These are phyloP conservation scores for Pristiophorus japonicus DNA, from an alignment of 2,113 vertebrate genomes.

Conservation along the genomic window DNA sequence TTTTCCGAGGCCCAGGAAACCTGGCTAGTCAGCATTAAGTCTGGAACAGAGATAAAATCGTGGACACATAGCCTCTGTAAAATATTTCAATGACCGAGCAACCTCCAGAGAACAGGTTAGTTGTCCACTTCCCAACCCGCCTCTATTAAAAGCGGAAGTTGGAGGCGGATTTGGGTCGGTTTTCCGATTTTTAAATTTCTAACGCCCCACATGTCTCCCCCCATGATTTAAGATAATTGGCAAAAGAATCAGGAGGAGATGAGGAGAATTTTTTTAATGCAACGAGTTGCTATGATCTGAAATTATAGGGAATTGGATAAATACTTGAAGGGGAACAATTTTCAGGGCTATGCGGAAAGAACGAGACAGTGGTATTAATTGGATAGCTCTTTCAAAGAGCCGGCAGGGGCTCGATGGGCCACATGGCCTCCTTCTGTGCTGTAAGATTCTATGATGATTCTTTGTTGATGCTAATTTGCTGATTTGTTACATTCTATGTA, in stretches of 20 bases:
- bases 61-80: background rate
- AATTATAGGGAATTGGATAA: background rate
- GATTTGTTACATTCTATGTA: background rate
- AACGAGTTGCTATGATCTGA: background rate
- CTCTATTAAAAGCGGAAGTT: background rate
- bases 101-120: background rate
- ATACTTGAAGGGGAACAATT: background rate
- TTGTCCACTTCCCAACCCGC: no score
- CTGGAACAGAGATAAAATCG: background rate
- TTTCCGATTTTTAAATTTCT: background rate
- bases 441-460: background rate
- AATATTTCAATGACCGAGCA: no score
- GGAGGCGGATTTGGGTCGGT: background rate
- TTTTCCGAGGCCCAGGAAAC: background rate
- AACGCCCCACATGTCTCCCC: background rate
- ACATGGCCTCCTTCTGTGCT: background rate
- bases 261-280: background rate
- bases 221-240: background rate
- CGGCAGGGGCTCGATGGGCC: background rate
- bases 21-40: background rate
- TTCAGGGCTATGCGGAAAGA: background rate
- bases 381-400: background rate
- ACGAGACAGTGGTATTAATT: background rate
- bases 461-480: background rate
- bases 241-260: background rate